Evolutionary conservation across 2,888 invertebrate species (phyloP), one percentile per base, ranked within the genome.

Genomic region (Salpingus planirostris): DNA sequence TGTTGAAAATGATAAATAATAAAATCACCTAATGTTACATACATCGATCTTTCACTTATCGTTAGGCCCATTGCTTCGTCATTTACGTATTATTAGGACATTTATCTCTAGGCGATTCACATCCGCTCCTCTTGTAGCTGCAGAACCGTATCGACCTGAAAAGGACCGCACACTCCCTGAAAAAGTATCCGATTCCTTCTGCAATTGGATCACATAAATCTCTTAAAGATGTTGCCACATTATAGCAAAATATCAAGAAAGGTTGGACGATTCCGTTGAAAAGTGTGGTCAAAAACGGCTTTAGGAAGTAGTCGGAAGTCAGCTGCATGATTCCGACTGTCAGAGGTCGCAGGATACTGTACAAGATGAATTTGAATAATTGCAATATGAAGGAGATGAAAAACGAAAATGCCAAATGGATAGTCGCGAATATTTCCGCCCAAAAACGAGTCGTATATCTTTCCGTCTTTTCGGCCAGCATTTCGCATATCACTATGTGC

Each of bases 191-290:
- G 12, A 76, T 28, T 0, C 68, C 69, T 45, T 72, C 68, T 1
- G 78, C 71, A 10, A 79, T 50, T 0, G 79, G 79, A 35, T 73
- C 70, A 50, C 76, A 68, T 38, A 78, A 69, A 55, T 76, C 77
- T 13, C 76, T 68, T 14, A 75, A 22, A 2, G 78, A 80, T 2
- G 74, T 72, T 13, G 71, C 64, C 18, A 74, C 60, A 52, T 79
- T 79, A 44, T 72, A 76, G 6, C 71, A 45, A 46, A 79, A 71
- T 50, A 80, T 80, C 43, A 84, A 58, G 18, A 73, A 60, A 10
- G 85, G 84, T 52, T 80, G 83, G 40, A 81, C 57, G 24, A 77
- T 49, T 2, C 77, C 78, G 63, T 78, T 78, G 50, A 76, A 78
- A 13, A 71, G 30, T 22, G 76, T 72, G 3, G 77, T 72, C 33